Evolutionary conservation across 2,797 vertebrate species (phyloP), one percentile per base, ranked within the genome.

Genomic region (Thalassophryne amazonica): DNA sequence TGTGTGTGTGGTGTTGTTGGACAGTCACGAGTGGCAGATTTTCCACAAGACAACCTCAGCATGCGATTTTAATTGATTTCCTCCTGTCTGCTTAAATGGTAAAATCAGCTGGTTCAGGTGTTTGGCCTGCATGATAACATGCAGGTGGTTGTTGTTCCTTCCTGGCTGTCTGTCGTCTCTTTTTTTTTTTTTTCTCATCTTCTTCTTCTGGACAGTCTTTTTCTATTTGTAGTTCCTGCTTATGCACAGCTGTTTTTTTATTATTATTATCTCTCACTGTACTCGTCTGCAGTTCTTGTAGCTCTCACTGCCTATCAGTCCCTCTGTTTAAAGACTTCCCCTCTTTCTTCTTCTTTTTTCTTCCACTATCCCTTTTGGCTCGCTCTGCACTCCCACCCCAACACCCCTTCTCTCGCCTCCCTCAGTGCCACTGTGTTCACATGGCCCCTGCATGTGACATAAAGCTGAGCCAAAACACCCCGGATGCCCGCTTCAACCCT

Each of bases 371-470:
- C 14, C 43, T 16, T 35, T 39, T 41, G 37, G 12, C 51, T 52
- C 45, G 54, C 32, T 22, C 30, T 70, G 35, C 61, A 59, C 69
- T n/a, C 35, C 5, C 5, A 1, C 25, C 48, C 20, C 16, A 24
- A 29, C 49, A 19, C 38, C 33, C 46, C 14, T 19, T 7, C 52
- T 3, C 23, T 30, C 15, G 18, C 36, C 30, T 48, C 73, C 40
- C 65, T 55, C 54, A 46, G 76, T 86, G 84, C 76, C 74, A 81
- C 84, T 60, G 65, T 66, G 73, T 90, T 88, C 89, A 88, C 86
- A 87, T 89, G 87, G 88, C 80, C 86, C 48, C 83, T 70, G 81
- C 89, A 91, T 89, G 89, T 91, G 89, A 89, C 83, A 74, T 37
- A 47, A 79, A 78, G 80, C 69, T 36, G 70, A 85, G 85, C 89